Base-by-base conservation (phyloP, 1,140 invertebrate genomes). In the Hesperophylax magnus region DNA sequence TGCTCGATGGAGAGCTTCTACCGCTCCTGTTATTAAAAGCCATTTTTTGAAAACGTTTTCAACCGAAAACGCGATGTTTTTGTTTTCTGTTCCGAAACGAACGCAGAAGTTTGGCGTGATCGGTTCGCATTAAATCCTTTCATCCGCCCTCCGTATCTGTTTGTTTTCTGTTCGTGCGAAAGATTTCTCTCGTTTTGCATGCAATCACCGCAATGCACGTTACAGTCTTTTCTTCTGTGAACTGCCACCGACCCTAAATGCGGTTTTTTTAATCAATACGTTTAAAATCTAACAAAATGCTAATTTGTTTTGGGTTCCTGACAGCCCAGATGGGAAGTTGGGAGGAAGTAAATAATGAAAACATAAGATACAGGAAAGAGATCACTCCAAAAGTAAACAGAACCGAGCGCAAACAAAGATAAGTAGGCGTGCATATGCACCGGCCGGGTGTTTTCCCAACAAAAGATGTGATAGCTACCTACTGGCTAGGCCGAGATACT, bases 1-100 rank as follows among this genome's bases (percentile, higher is more conserved):
- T 80, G 80, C 79, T 54, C 53, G 58, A 67, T 76, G 75, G 18
- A 75, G 69, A 71, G 58, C 82, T 84, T 79, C 82, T 81, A 67
- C 69, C 65, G 77, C 83, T 84, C 83, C 83, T 81, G 83, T 84
- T 81, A 84, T 84, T 84, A 82, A 84, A 81, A 81, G 78, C 83
- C 83, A 81, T 84, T 84, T 83, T 84, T 79, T 77, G 78, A 84
- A 81, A 80, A 84, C 76, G 60, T 47, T 79, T 74, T 76, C 71
- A 27, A n/a, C 60, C 77, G 61, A 79, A 82, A 79, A 81, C 71
- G 77, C 82, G 61, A 78, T 80, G 82, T 65, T 81, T 80, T 83
- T 79, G 53, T 79, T 72, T 63, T 65, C 75, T 74, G 75, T 77
- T 77, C 60, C 71, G 72, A 75, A 52, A 58, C 67, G 72, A 72